A percentile compares a stretch with the other conserved stretches of the same genome.
Evolutionary conservation across 1,140 invertebrate species (phyloP).

Genomic region (Leptinotarsa defecta): DNA sequence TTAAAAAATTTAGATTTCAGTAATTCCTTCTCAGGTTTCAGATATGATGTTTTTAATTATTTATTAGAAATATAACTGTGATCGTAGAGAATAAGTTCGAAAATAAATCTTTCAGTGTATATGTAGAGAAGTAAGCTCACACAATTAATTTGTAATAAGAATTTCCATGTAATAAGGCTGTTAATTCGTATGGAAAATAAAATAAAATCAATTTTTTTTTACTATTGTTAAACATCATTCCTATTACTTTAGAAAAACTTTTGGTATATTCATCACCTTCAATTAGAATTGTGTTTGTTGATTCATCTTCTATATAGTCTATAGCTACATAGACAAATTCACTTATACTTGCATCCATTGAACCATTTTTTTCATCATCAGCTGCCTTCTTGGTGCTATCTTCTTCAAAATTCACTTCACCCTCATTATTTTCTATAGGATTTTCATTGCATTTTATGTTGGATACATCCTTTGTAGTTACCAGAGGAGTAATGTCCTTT

Average conservation of each 20-base stretch:
- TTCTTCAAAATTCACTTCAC: slow-evolving; percentile 15
- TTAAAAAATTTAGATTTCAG: no score
- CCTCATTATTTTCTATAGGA: background rate
- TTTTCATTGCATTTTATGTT: slow-evolving; percentile 20
- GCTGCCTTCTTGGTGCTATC: background rate
- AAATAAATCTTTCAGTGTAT: no score
- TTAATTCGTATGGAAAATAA: no score
- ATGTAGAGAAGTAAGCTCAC: no score
- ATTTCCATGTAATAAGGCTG: no score
- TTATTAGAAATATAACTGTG: no score
- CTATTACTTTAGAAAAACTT: background rate
- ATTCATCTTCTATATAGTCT: slow-evolving; percentile 8
- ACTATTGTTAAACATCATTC: background rate
- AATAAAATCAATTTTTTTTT: background rate
- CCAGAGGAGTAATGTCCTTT: slow-evolving; percentile 15
- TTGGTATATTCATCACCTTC: slow-evolving; percentile 7
- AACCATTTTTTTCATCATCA: slow-evolving; percentile 10
- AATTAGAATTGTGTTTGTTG: slow-evolving; percentile 11
- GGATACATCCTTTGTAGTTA: slow-evolving; percentile 12
- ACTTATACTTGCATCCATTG: slow-evolving; percentile 21
- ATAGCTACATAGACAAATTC: slow-evolving; percentile 14
- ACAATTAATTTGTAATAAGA: no score
- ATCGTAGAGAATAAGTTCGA: no score
- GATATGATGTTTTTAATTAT: no score
- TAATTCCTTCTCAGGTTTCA: no score